Evolutionary conservation across 2,113 vertebrate species (phyloP).

Genomic region (mouse (Mus musculus)): GRCm39 chr16:52469501-52470000

Average conservation of each 20-base stretch:
- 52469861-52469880: not conserved
- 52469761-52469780: slow-evolving; percentile 29
- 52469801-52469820: slow-evolving; percentile 36
- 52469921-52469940: not conserved
- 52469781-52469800: slow-evolving; percentile 54
- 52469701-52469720: not conserved
- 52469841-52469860: slow-evolving; percentile 29
- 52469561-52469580: not conserved
- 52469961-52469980: not conserved
- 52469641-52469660: slow-evolving; percentile 55
- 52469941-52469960: not conserved
- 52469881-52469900: not conserved
- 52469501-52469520: not conserved
- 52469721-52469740: slow-evolving; percentile 38
- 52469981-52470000: not conserved
- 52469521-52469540: not conserved
- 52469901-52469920: not conserved
- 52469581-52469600: slow-evolving; percentile 26
- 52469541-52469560: slow-evolving; percentile 45
- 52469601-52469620: not conserved
- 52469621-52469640: not conserved
- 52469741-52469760: slow-evolving; percentile 51
- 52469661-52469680: slow-evolving; percentile 15
- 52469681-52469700: slow-evolving; percentile 25
- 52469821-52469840: slow-evolving; percentile 53